Conservation (phyloP, 2,797 vertebrate genomes). For the Antennarius maculatus region DNA sequence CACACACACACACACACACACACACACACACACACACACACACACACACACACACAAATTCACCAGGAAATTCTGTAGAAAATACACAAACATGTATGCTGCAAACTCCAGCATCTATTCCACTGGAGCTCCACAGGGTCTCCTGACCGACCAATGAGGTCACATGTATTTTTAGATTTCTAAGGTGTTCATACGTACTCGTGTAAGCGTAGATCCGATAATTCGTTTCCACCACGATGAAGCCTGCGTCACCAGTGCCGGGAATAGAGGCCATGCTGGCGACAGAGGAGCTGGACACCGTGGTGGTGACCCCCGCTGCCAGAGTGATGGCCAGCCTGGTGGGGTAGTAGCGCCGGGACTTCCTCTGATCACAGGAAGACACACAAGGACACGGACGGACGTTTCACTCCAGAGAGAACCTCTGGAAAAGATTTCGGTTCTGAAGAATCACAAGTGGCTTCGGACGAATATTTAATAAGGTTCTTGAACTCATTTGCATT, state of each 20-base stretch:
- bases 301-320: conserved; percentile 86
- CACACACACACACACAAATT: no score
- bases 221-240: conserved; percentile 92
- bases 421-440: no score
- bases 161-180: no score
- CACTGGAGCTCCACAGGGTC: background rate
- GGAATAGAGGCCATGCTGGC: conserved; percentile 43
- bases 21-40: no score
- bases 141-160: background rate
- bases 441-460: no score
- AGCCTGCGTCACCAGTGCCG: conserved; percentile 82
- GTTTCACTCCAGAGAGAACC: no score
- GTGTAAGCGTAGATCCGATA: conserved; percentile 93
- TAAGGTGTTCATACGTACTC: conserved; percentile 69
- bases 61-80: no score
- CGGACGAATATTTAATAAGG: no score
- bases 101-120: background rate
- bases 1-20: no score
- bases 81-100: no score
- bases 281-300: conserved; percentile 46
- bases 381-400: no score
- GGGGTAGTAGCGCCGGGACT: conserved; percentile 92
- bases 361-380: conserved; percentile 79
- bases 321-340: conserved; percentile 92
- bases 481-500: no score